These are phyloP conservation scores for Corythucha ciliata DNA, from an alignment of 2,888 invertebrate genomes.

Conservation along the genomic window DNA sequence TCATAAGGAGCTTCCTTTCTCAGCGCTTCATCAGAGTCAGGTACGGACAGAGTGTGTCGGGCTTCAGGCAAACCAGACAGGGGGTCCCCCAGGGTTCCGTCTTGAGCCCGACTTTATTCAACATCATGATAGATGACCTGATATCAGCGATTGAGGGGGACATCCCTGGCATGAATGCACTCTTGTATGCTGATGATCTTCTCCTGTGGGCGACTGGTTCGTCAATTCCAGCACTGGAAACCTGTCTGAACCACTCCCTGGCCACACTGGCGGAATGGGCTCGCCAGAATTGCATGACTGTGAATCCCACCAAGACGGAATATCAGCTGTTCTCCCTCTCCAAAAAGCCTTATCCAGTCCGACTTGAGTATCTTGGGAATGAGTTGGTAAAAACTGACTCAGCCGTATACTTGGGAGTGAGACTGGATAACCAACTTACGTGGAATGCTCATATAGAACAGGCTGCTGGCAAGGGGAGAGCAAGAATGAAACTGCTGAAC, in stretches of 20 bases:
- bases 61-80: no score
- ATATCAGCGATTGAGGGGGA: conserved; percentile 3
- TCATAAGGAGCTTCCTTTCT: conserved; percentile 9
- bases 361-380: neutral
- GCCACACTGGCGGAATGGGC: no score
- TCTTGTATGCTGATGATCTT: no score
- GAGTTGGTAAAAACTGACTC: conserved; percentile 6
- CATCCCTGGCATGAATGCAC: conserved; percentile 5
- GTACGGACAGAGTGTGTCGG: no score
- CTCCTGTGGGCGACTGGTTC: no score
- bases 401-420: conserved; percentile 13
- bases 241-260: no score
- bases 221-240: no score
- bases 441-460: conserved; percentile 7
- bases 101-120: conserved; percentile 10
- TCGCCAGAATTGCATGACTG: conserved; percentile 1
- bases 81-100: no score
- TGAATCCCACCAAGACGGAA: neutral
- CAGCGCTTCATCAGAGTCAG: conserved; percentile 15
- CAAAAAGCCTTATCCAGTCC: neutral
- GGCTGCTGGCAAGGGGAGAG: neutral
- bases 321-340: conserved; percentile 3
- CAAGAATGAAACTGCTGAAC: conserved; percentile 7
- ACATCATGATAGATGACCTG: conserved; percentile 16
- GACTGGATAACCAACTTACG: neutral